Conservation (phyloP, 2,797 vertebrate genomes). For the Leptatherina wallacei region DNA sequence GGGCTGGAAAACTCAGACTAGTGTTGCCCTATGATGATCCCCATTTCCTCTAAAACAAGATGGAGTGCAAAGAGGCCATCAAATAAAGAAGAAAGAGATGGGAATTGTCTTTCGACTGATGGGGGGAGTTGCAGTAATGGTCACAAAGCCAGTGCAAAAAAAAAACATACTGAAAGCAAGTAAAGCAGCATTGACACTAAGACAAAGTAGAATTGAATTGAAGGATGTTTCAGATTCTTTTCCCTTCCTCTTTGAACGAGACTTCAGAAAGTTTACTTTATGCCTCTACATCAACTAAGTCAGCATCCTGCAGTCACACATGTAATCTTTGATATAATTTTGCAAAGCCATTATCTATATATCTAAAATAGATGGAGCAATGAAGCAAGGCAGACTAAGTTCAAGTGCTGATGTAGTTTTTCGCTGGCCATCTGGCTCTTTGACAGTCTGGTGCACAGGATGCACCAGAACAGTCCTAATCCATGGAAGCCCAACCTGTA, state of each 20-base stretch:
- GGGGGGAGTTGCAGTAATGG: constrained; percentile 43
- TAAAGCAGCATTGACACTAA: constrained; percentile 14
- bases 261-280: background rate
- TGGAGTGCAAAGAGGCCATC: constrained; percentile 31
- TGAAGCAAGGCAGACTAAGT: constrained; percentile 10
- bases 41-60: constrained; percentile 67
- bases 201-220: background rate
- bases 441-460: background rate
- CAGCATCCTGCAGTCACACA: constrained; percentile 2
- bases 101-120: constrained; percentile 49
- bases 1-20: constrained; percentile 64
- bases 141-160: constrained; percentile 25
- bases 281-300: constrained; percentile 1
- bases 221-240: background rate
- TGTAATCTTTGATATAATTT: background rate
- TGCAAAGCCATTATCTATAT: constrained; percentile 11
- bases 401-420: constrained; percentile 31
- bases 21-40: constrained; percentile 44
- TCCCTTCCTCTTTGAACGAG: background rate
- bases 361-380: constrained; percentile 3
- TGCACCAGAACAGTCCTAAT: background rate
- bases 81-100: constrained; percentile 34
- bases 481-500: background rate
- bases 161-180: constrained; percentile 25
- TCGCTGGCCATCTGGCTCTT: constrained; percentile 13